These are phyloP conservation scores for Alexandromys fortis DNA, from an alignment of 2,113 vertebrate species.

Conservation along the genomic window DNA sequence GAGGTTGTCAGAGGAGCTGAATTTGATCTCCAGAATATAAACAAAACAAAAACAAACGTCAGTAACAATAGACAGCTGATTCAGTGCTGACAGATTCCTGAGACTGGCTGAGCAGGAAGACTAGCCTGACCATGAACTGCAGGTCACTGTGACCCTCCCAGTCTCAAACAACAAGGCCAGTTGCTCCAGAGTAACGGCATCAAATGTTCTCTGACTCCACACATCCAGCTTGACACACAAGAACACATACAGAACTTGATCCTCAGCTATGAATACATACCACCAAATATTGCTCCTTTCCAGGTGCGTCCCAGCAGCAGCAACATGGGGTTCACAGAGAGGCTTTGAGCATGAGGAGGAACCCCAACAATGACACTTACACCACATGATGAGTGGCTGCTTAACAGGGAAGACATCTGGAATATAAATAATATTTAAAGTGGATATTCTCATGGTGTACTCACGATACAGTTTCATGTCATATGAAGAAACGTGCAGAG, in stretches of 20 bases:
- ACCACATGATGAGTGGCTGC: constrained; percentile 78
- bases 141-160: neutral
- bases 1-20: neutral
- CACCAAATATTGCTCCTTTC: no score
- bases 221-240: neutral
- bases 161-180: neutral
- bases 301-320: no score
- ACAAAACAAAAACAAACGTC: neutral
- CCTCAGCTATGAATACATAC: neutral
- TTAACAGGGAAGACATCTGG: constrained; percentile 59
- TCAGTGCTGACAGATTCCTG: neutral
- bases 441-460: neutral
- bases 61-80: neutral
- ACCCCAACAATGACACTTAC: constrained; percentile 85
- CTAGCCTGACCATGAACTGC: neutral
- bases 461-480: neutral
- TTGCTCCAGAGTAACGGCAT: neutral
- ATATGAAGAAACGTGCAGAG: neutral
- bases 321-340: no score
- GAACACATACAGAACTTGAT: neutral
- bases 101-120: neutral
- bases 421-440: neutral
- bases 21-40: neutral
- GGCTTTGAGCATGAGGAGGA: neutral
- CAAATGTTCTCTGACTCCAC: neutral